Evolutionary conservation across 2,888 invertebrate genomes (phyloP), one percentile per base, ranked within the genome.

Genomic region (Cosmia trapezina): DNA sequence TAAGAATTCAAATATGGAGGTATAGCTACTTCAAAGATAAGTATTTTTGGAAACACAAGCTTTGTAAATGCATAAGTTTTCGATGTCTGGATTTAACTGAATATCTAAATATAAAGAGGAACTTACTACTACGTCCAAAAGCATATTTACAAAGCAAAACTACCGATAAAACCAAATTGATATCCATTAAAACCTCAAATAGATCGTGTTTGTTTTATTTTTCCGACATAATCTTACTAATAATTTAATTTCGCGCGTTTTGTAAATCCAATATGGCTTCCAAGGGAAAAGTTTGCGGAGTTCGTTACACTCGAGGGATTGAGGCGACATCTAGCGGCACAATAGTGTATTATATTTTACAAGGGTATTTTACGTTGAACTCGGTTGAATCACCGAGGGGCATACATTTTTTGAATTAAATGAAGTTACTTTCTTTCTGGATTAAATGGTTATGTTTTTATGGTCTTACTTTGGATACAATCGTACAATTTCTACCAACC

Each of bases 241-340:
- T 81, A 83, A 87, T 85, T 88, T 80, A 84, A 84, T 81, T 81
- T 83, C 88, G 83, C 85, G 85, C 87, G 81, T 83, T 86, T 83
- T 77, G 75, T 57, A 83, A 89, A 89, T 89, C 80, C 88, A 89
- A 89, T 89, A 89, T 87, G 88, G 89, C 89, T 82, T 81, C 84
- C 78, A 61, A 69, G 51, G 65, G 68, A 78, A 72, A 62, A 79
- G 70, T 76, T 81, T 73, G 72, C 64, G 14, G 75, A 85, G 85
- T 87, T 88, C 82, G 83, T 85, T 88, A 86, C 70, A 82, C 84
- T 86, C 76, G 43, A 47, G 66, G 71, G 65, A 64, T 74, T 70
- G 56, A 28, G 51, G 83, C 81, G 84, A 80, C 87, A 84, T 83
- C 88, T 86, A 78, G 82, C 81, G 81, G 59, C 59, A 69, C 67